Conservation (phyloP, 2,888 invertebrate species). For the Conus canariensis region DNA sequence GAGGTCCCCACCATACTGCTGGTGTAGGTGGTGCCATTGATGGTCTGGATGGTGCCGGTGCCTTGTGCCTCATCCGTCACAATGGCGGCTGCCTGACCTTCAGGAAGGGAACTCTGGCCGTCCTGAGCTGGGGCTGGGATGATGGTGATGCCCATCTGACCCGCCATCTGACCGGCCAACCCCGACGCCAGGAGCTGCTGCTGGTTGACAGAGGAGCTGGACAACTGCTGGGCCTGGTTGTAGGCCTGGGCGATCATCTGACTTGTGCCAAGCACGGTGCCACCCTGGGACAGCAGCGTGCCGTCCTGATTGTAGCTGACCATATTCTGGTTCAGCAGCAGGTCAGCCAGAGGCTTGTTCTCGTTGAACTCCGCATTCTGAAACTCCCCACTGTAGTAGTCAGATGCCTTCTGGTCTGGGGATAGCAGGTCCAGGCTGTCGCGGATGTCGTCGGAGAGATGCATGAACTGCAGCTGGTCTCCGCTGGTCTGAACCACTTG, state of each 20-base stretch:
- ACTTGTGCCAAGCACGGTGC: conserved; percentile 45
- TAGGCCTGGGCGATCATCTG: conserved; percentile 55
- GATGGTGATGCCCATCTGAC: conserved; percentile 47
- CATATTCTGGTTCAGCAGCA: conserved; percentile 50
- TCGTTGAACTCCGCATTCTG: conserved; percentile 50
- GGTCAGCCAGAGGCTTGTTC: conserved; percentile 50
- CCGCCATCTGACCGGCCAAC: conserved; percentile 43
- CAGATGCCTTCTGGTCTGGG: conserved; percentile 45
- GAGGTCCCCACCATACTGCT: conserved; percentile 17
- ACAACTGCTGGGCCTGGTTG: conserved; percentile 24
- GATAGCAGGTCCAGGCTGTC: conserved; percentile 47
- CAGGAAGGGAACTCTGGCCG: conserved; percentile 30
- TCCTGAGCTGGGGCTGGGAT: conserved; percentile 43
- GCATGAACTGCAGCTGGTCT: conserved; percentile 49
- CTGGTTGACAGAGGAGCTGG: conserved; percentile 41
- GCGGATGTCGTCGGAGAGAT: conserved; percentile 47
- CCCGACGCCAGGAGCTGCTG: conserved; percentile 41
- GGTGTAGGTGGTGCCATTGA: conserved; percentile 11
- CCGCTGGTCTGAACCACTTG: conserved; percentile 41
- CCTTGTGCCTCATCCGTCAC: conserved; percentile 35
- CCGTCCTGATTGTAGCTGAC: conserved; percentile 51
- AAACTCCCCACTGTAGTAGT: conserved; percentile 49
- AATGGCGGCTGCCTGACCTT: conserved; percentile 33
- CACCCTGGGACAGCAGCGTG: conserved; percentile 34
- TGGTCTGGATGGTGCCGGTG: conserved; percentile 9